Evolutionary conservation across 53 echinoderm and acorn worm species (phyloP).

Genomic region (Pentamera pediparva): DNA sequence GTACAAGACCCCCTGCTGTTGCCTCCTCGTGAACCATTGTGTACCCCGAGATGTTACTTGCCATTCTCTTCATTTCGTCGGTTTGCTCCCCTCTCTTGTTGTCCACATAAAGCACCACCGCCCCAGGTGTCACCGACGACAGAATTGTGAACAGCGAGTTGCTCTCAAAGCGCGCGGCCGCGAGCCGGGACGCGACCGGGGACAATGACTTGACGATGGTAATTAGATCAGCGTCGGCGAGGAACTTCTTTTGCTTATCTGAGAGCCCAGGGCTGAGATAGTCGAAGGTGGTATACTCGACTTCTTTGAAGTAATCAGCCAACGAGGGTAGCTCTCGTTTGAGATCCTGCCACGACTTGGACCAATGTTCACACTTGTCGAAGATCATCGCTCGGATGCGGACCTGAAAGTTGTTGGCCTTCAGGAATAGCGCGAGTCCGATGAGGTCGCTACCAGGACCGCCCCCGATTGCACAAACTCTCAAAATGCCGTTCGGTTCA

Average conservation of each 20-base stretch:
- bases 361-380: conserved; percentile 4
- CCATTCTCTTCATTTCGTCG: neutral
- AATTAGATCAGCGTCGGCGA: neutral
- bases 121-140: neutral
- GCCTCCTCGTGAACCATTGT: neutral
- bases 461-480: conserved; percentile 17
- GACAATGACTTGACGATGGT: conserved; percentile 13
- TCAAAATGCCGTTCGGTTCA: neutral
- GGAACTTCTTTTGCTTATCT: neutral
- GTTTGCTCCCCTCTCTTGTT: conserved; percentile 3
- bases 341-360: neutral
- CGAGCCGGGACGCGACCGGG: neutral
- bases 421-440: conserved; percentile 12
- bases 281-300: neutral
- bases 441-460: conserved; percentile 25
- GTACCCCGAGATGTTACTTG: neutral
- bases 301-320: neutral
- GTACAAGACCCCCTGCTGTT: neutral
- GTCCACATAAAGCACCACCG: conserved; percentile 9
- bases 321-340: neutral
- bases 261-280: neutral
- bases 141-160: conserved; percentile 5
- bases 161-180: too few relatives aligned
- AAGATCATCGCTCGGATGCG: neutral
- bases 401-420: neutral